These are phyloP conservation scores for Miichthys miiuy DNA, from an alignment of 2,797 vertebrate species.

Conservation along the genomic window DNA sequence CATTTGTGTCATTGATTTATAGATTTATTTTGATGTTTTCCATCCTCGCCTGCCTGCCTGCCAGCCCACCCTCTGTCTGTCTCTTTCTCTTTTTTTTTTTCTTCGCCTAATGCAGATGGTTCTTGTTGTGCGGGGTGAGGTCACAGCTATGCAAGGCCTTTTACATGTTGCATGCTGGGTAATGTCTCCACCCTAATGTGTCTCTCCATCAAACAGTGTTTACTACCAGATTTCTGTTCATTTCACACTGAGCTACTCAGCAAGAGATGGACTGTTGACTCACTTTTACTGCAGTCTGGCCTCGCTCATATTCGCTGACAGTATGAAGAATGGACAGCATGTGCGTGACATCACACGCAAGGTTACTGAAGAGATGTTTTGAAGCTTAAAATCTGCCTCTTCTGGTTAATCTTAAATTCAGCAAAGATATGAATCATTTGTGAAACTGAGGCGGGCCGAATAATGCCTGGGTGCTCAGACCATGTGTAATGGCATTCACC, in stretches of 20 bases:
- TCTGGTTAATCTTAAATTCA: no score
- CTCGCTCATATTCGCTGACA: background rate
- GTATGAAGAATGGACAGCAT: no score
- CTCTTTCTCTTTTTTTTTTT: slow-evolving; percentile 6
- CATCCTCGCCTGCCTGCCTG: slow-evolving; percentile 15
- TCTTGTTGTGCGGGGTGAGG: slow-evolving; percentile 68
- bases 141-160: slow-evolving; percentile 63
- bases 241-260: slow-evolving; percentile 23
- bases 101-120: slow-evolving; percentile 64
- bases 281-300: slow-evolving; percentile 1
- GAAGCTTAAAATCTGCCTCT: no score
- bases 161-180: slow-evolving; percentile 55
- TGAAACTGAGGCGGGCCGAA: no score
- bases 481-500: no score
- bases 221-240: slow-evolving; percentile 33
- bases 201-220: slow-evolving; percentile 45
- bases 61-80: slow-evolving; percentile 38
- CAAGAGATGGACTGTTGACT: background rate
- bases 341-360: background rate
- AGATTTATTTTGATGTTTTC: slow-evolving; percentile 64
- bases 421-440: no score
- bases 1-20: slow-evolving; percentile 66
- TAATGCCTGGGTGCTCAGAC: no score
- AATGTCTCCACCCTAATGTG: slow-evolving; percentile 55
- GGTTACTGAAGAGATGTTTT: no score